Percentiles rank a stretch among this genome's conserved stretches.
phyloP scores from a whole-genome alignment of 2,113 vertebrate species.

The Labeo catla region DNA sequence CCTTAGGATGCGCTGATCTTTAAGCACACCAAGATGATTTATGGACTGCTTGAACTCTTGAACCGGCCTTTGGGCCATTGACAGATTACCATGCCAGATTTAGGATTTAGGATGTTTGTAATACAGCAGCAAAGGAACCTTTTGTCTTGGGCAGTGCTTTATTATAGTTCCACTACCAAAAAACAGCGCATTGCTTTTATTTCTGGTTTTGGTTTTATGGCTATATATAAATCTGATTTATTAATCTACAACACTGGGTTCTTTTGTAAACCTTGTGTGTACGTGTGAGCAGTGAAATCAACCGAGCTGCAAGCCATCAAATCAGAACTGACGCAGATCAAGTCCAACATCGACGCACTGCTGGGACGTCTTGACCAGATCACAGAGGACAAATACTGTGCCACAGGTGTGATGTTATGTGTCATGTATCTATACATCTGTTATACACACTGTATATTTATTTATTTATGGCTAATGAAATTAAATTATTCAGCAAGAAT shows the following conservation, averaged over 20 bases:
- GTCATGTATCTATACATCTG: too few species aligned
- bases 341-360: constrained; percentile 91
- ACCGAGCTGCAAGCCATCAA: constrained; percentile 91
- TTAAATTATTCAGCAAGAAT: background rate
- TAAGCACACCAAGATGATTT: background rate
- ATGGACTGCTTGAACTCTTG: constrained; percentile 24
- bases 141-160: background rate
- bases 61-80: background rate
- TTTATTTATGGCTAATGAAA: background rate
- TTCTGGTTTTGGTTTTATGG: constrained; percentile 22
- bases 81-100: background rate
- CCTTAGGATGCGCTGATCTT: background rate
- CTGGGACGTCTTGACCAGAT: constrained; percentile 92
- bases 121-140: background rate
- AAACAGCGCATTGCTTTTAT: background rate
- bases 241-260: background rate
- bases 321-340: constrained; percentile 92
- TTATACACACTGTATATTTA: background rate
- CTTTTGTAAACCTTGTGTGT: constrained; percentile 22
- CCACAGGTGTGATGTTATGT: constrained; percentile 73
- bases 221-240: constrained; percentile 17
- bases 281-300: constrained; percentile 78
- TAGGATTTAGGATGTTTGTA: background rate
- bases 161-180: background rate
- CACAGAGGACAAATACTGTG: constrained; percentile 82